These are phyloP conservation scores for Girardinus metallicus DNA, from an alignment of 2,797 vertebrate species.

Conservation along the genomic window DNA sequence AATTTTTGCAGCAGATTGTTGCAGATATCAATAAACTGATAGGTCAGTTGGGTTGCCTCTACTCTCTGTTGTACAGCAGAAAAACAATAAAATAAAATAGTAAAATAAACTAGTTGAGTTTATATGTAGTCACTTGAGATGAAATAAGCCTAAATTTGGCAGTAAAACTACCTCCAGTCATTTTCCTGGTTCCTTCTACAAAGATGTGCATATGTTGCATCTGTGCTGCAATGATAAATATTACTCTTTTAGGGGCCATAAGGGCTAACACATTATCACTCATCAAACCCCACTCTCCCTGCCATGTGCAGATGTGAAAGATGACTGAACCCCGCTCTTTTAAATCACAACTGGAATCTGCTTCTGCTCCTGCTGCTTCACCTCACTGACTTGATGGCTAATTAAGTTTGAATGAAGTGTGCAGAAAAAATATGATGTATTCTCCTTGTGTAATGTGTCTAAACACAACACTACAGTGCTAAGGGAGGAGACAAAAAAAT, in stretches of 20 bases:
- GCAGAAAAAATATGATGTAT: slow-evolving; percentile 30
- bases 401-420: slow-evolving; percentile 57
- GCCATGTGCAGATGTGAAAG: slow-evolving; percentile 41
- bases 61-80: background rate
- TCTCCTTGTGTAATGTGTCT: slow-evolving; percentile 25
- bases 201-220: slow-evolving; percentile 11
- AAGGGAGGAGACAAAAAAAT: background rate
- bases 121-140: background rate
- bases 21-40: background rate
- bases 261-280: slow-evolving; percentile 32
- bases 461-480: background rate
- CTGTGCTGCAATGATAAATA: slow-evolving; percentile 50
- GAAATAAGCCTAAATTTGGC: background rate
- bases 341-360: slow-evolving; percentile 52
- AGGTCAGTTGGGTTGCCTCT: background rate
- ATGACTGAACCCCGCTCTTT: slow-evolving; percentile 41
- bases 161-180: background rate
- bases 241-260: slow-evolving; percentile 29
- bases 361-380: slow-evolving; percentile 39
- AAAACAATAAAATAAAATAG: background rate
- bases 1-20: background rate
- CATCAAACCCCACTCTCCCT: slow-evolving; percentile 7
- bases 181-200: background rate
- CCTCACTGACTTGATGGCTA: slow-evolving; percentile 46
- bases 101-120: background rate